These are phyloP conservation scores for Onthophagus sagittarius DNA, from an alignment of 2,888 invertebrate genomes.

Conservation along the genomic window DNA sequence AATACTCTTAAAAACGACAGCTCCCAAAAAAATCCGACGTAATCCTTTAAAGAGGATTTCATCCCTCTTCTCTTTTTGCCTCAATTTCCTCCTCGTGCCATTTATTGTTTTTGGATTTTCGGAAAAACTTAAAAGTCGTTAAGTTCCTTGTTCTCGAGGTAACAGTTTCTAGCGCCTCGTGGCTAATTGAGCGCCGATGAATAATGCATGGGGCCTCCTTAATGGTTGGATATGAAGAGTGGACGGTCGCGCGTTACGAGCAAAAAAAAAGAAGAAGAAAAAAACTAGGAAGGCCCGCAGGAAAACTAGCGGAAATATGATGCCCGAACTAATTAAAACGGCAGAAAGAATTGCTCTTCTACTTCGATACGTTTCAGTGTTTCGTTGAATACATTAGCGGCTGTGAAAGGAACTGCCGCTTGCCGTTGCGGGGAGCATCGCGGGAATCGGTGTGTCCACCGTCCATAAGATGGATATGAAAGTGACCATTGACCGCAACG, in stretches of 20 bases:
- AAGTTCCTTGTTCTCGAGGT: not conserved
- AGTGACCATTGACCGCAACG: conserved; percentile 44
- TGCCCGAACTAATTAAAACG: conserved; percentile 29
- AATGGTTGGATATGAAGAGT: not conserved
- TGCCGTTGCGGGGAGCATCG: conserved; percentile 28
- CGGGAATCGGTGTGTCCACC: conserved; percentile 34
- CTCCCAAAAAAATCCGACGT: conserved; percentile 19
- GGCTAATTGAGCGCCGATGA: not conserved
- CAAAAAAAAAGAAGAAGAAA: not conserved
- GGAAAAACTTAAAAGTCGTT: not conserved
- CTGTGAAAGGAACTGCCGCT: conserved; percentile 27
- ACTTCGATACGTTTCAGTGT: conserved; percentile 28
- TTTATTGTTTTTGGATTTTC: not conserved
- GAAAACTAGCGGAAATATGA: conserved; percentile 29
- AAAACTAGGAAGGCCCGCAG: not conserved
- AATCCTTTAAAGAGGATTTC: conserved; percentile 21
- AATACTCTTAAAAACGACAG: conserved; percentile 19
- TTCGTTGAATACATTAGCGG: conserved; percentile 25
- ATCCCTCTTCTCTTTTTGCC: not conserved
- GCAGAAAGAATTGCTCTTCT: conserved; percentile 30
- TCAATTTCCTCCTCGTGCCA: not conserved
- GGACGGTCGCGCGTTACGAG: not conserved
- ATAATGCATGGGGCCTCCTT: not conserved
- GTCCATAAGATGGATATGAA: conserved; percentile 41
- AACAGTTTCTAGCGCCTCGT: not conserved